These are phyloP conservation scores for Pachycephus smyrnensis DNA, from an alignment of 2,888 invertebrate species.

Conservation along the genomic window DNA sequence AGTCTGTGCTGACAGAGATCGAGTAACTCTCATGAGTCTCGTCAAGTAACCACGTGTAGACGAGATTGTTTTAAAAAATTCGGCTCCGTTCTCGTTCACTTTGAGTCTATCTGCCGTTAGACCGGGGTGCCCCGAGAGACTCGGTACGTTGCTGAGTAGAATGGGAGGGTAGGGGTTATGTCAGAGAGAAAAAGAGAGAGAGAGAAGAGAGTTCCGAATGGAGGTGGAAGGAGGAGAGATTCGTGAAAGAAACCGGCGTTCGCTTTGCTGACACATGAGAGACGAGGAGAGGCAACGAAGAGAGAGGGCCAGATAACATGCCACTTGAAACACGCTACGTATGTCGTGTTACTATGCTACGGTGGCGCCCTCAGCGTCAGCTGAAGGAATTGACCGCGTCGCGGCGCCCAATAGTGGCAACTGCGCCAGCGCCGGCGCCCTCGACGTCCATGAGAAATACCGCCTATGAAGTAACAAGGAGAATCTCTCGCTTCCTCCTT, in stretches of 20 bases:
- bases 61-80: neutral
- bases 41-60: too few species aligned
- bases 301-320: conserved; percentile 63
- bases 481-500: too few species aligned
- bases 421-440: too few species aligned
- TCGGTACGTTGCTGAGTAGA: too few species aligned
- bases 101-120: neutral
- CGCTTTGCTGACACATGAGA: neutral
- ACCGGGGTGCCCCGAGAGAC: too few species aligned
- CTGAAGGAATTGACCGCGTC: conserved; percentile 2
- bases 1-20: too few species aligned
- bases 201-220: neutral
- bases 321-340: conserved; percentile 43
- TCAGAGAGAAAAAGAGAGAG: conserved; percentile 8
- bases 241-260: too few species aligned
- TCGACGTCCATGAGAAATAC: too few species aligned
- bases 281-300: conserved; percentile 6
- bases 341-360: conserved; percentile 63
- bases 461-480: too few species aligned
- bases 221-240: too few species aligned
- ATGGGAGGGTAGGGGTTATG: neutral
- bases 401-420: conserved; percentile 1
- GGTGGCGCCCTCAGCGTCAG: conserved; percentile 46
- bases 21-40: too few species aligned
- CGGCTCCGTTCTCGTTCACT: neutral